Conservation (phyloP, 2,113 vertebrate species). For the Brevimyrus niger region DNA sequence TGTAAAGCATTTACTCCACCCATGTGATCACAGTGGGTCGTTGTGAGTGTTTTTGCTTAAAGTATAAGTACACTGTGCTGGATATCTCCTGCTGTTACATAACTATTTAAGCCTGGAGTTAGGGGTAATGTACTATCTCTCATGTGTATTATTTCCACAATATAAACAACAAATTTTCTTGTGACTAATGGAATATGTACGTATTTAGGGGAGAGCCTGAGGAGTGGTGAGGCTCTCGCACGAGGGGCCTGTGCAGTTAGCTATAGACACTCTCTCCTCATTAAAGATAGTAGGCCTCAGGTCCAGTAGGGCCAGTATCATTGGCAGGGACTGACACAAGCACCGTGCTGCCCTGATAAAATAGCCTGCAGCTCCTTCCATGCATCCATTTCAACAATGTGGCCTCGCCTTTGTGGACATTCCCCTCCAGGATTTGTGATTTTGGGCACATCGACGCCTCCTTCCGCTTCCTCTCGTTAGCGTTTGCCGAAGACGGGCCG, state of each 20-base stretch:
- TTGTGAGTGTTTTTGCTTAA: not conserved
- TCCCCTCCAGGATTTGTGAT: not conserved
- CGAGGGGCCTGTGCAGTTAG: not conserved
- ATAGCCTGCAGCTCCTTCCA: not conserved
- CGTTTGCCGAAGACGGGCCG: not conserved
- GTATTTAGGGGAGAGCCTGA: not conserved
- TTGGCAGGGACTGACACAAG: not conserved
- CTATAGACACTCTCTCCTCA: not conserved
- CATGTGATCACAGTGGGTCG: not conserved
- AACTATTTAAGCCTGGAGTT: constrained; percentile 8
- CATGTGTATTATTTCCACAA: not conserved
- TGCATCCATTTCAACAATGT: not conserved
- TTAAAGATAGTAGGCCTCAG: not conserved
- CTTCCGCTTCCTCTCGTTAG: not conserved
- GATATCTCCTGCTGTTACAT: not conserved
- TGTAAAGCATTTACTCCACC: not conserved
- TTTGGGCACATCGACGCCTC: not conserved
- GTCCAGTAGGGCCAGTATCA: not conserved
- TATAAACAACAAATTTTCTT: constrained; percentile 3
- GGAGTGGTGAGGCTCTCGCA: not conserved
- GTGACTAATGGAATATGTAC: not conserved
- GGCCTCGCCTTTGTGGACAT: not conserved
- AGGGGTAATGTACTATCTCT: constrained; percentile 5
- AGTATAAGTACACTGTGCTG: not conserved
- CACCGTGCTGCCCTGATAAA: not conserved